Base-by-base conservation (phyloP, 2,888 invertebrate genomes). In the Cosmorhoe ocellata region DNA sequence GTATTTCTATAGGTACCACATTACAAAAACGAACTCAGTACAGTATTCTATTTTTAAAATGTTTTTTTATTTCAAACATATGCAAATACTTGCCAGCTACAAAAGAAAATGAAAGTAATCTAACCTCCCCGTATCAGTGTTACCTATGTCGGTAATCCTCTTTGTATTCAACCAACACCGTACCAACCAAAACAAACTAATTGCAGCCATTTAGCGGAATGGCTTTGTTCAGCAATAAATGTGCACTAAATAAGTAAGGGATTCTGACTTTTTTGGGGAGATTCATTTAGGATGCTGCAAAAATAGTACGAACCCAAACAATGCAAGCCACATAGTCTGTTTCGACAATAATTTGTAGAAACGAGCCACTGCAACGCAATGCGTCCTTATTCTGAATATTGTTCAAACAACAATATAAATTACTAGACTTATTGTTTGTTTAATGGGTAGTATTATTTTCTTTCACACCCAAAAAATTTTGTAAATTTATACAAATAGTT, bases 281-380 rank as follows among this genome's bases (percentile, higher is more conserved):
- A 69, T 65, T 69, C 63, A 71, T 71, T 71, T 66, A 43, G 57
- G 36, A 52, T 6, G 34, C 28, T 18, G 12, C 68, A 76, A 79
- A 79, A 80, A 67, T 69, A 61, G 56, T 58, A 48, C 58, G 62
- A 67, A 59, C 57, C 64, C 50, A 59, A 70, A 68, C 69, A 72
- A 73, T 60, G 65, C 61, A 56, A 51, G 59, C 67, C 64, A 50
- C 63, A 47, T 42, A 53, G 46, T 64, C 61, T 65, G 66, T 60
- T 64, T 60, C 51, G 61, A 58, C 69, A 64, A 76, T 76, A 77
- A 77, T 79, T 79, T 73, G 72, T 52, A 61, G 57, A 38, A 70
- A 69, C 69, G 66, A 62, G 53, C 59, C 58, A 45, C 40, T 58
- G 59, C 63, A 22, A 36, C 36, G 69, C 64, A 58, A 52, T 51